Percentiles rank a stretch among this genome's conserved stretches.
These are phyloP conservation scores for Heterocephalus glaber DNA, from an alignment of 2,113 vertebrate species.

Conservation along the genomic window DNA sequence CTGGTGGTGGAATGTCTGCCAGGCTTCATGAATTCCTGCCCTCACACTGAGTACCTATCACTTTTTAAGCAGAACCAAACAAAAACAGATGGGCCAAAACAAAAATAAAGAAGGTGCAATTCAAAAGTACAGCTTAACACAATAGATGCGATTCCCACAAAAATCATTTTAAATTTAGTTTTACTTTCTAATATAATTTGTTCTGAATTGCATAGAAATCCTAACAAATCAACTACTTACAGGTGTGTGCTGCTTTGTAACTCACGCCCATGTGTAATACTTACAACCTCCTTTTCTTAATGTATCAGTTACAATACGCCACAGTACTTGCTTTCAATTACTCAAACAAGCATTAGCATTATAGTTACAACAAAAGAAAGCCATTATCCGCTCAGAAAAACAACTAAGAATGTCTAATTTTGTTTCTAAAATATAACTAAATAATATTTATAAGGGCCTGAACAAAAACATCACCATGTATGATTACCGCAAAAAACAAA, in stretches of 20 bases:
- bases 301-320: neutral
- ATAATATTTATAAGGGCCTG: neutral
- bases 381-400: neutral
- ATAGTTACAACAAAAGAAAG: neutral
- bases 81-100: neutral
- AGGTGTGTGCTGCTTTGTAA: neutral
- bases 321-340: conserved; percentile 11
- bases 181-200: neutral
- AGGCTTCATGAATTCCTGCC: conserved; percentile 32
- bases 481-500: neutral
- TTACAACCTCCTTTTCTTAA: neutral
- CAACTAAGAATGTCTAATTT: neutral
- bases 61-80: neutral
- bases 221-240: neutral
- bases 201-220: neutral
- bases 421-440: neutral
- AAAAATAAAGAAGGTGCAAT: neutral
- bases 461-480: neutral
- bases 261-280: neutral
- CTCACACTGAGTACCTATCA: neutral
- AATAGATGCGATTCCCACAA: neutral
- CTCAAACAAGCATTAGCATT: neutral
- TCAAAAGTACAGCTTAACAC: neutral
- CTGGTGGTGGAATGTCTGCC: conserved; percentile 55
- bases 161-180: neutral